Evolutionary conservation across 2,888 invertebrate species (phyloP).

Genomic region (Drosophila subquinaria): DNA sequence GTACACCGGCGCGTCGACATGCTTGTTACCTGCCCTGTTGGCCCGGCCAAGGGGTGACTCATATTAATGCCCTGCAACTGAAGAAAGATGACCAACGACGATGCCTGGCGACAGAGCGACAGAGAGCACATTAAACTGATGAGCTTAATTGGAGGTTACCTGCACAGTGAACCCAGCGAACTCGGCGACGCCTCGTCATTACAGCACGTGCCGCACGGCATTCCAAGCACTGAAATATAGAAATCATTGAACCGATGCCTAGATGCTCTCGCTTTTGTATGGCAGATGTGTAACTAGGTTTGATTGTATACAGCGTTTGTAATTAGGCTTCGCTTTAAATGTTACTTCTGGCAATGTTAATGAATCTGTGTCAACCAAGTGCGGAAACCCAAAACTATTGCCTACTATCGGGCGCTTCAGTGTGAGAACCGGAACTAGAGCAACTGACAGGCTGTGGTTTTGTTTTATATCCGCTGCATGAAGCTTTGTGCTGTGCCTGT

Average conservation of each 20-base stretch:
- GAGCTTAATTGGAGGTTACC: constrained; percentile 81
- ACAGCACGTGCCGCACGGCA: constrained; percentile 44
- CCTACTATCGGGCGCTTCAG: constrained; percentile 24
- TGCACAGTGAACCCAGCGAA: constrained; percentile 48
- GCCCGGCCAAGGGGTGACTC: constrained; percentile 56
- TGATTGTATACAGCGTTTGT: not conserved
- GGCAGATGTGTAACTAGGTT: not conserved
- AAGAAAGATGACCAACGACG: constrained; percentile 22
- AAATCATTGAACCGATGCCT: constrained; percentile 5
- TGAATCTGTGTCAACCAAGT: not conserved
- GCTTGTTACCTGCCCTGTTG: constrained; percentile 62
- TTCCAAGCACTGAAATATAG: not conserved
- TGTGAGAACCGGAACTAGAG: constrained; percentile 21
- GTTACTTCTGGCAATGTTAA: not conserved
- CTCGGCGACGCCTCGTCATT: constrained; percentile 42
- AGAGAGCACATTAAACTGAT: constrained; percentile 78
- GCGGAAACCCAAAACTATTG: constrained; percentile 19
- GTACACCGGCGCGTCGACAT: constrained; percentile 68
- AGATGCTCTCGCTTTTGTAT: constrained; percentile 10
- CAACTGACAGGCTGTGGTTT: constrained; percentile 48
- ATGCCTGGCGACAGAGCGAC: constrained; percentile 65
- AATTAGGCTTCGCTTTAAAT: not conserved
- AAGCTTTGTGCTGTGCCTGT: constrained; percentile 55
- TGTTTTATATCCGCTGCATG: constrained; percentile 52
- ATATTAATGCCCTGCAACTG: constrained; percentile 68